Base-by-base conservation (phyloP, 2,888 invertebrate genomes). In the Pyrochroa serraticornis region DNA sequence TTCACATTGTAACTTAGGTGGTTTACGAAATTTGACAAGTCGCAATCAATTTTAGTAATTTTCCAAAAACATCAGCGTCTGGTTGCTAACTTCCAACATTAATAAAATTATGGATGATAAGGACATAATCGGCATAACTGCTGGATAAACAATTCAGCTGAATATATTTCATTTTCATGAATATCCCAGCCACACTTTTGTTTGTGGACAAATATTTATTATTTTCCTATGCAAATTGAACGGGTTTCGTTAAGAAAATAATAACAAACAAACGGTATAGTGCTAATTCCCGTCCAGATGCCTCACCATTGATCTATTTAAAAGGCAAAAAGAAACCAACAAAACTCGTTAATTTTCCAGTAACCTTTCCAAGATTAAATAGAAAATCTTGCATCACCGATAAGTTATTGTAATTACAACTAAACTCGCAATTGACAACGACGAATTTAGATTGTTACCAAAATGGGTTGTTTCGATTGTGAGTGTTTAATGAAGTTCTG, bases 161-260 rank as follows among this genome's bases (percentile, higher is more conserved):
- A 44, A 52, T 45, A 52, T 44, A 44, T 31, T 31, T 33, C 32
- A 44, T 32, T 32, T 52, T 52, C 22, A 52, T 52, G 32, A 45
- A 52, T 52, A 52, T 52, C 45, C 37, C 44, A 44, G 34, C 44
- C 39, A 12, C 33, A 43, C 48, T 55, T 14, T 43, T 43, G 38
- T 55, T 55, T 41, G 33, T 8, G 36, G 35, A 41, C 50, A 50
- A 56, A 56, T 48, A 56, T 7, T 41, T 46, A 34, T 50, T 50
- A 56, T 56, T 50, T 50, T 56, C 50, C 32, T 56, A 50, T 56
- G 56, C 41, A 39, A 56, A 56, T 56, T 5, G 10, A 13, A 47
- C 54, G 30, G 33, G 41, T 54, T 34, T 14, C 14, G 7, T 32
- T 9, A 32, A 3, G 12, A 47, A 54, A 47, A 22, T n/a, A 49